These are phyloP conservation scores for Tychaedon coryphoeus DNA, from an alignment of 2,113 vertebrate species.

Conservation along the genomic window DNA sequence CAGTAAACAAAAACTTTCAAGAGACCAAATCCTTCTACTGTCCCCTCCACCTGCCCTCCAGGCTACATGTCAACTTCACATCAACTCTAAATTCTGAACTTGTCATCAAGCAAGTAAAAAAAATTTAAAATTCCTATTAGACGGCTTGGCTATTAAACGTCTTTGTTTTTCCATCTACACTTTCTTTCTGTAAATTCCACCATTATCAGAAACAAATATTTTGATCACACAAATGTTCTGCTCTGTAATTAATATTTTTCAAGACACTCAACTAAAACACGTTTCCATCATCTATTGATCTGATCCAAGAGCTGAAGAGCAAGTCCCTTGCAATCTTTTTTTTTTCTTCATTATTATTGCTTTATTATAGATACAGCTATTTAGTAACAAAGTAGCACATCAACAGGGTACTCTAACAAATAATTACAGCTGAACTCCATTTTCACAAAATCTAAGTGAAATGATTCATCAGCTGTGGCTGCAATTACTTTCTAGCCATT, in stretches of 20 bases:
- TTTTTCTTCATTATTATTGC: constrained; percentile 7
- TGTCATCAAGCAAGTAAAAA: not conserved
- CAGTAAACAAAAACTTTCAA: constrained; percentile 77
- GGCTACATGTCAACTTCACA: constrained; percentile 18
- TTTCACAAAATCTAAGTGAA: constrained; percentile 61
- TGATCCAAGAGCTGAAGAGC: not conserved
- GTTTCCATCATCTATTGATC: constrained; percentile 35
- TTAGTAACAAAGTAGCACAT: not conserved
- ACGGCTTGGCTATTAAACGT: not conserved
- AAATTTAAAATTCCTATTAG: not conserved
- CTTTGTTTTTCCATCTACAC: not conserved
- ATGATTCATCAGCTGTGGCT: constrained; percentile 58
- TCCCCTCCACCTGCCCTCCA: constrained; percentile 39
- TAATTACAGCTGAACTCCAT: constrained; percentile 44
- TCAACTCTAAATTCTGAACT: constrained; percentile 33
- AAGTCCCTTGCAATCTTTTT: not conserved
- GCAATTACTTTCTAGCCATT: constrained; percentile 50
- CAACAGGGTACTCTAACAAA: constrained; percentile 5
- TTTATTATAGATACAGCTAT: constrained; percentile 25
- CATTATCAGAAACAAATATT: not conserved
- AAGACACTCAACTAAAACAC: constrained; percentile 31
- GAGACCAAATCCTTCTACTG: constrained; percentile 23
- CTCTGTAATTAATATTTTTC: constrained; percentile 28
- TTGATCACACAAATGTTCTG: not conserved
- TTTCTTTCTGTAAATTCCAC: not conserved